Percentiles rank a stretch among this genome's conserved stretches.
phyloP scores from a whole-genome alignment of 1,140 invertebrate species.

The Atta texana region DNA sequence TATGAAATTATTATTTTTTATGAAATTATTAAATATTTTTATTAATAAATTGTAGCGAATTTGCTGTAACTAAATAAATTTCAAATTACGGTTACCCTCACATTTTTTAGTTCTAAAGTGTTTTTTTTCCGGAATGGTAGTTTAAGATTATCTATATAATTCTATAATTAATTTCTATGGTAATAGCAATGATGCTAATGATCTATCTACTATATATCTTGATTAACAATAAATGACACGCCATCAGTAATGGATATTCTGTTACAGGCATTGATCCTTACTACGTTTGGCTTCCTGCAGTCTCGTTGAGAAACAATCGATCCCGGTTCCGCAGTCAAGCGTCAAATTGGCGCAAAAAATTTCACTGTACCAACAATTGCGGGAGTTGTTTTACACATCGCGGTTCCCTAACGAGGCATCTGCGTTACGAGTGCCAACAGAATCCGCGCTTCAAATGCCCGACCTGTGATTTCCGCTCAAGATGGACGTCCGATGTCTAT shows the following conservation, averaged over 20 bases:
- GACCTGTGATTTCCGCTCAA: conserved; percentile 79
- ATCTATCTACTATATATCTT: background rate
- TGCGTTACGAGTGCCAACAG: conserved; percentile 84
- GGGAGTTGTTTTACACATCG: conserved; percentile 71
- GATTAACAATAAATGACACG: background rate
- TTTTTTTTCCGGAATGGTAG: background rate
- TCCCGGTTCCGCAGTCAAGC: background rate
- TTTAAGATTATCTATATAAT: background rate
- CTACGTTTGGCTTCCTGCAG: conserved; percentile 18
- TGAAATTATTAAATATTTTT: background rate
- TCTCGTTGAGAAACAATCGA: background rate
- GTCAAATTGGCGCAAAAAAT: conserved; percentile 28
- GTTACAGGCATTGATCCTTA: conserved; percentile 57
- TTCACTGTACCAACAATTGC: conserved; percentile 69
- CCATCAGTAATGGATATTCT: conserved; percentile 49
- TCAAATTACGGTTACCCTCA: background rate
- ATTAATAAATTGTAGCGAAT: background rate
- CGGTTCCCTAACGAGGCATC: conserved; percentile 82
- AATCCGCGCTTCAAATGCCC: conserved; percentile 84
- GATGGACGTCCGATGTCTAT: conserved; percentile 72
- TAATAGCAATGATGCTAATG: background rate
- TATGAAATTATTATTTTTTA: background rate
- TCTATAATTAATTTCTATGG: background rate
- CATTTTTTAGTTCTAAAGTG: background rate
- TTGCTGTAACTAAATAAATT: background rate